Percentiles rank a stretch among this genome's conserved stretches.
Evolutionary conservation across 2,888 invertebrate genomes (phyloP).

Genomic region (Odontomyia ornata): DNA sequence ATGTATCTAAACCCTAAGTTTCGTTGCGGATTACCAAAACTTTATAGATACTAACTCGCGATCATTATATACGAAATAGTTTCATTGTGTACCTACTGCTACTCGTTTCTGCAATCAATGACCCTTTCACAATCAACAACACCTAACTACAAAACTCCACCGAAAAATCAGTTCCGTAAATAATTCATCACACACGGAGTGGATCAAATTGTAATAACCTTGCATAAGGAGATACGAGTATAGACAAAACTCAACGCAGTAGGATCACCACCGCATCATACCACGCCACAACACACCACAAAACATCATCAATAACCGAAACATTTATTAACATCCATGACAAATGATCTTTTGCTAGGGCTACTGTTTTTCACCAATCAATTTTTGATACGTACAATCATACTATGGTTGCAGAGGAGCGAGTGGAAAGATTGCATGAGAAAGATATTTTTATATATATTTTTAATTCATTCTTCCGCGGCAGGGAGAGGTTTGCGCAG

Average conservation of each 20-base stretch:
- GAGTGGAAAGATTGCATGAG: too few relatives aligned
- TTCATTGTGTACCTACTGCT: too few relatives aligned
- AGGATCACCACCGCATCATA: too few relatives aligned
- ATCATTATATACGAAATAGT: too few relatives aligned
- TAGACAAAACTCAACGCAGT: too few relatives aligned
- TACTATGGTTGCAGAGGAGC: not conserved
- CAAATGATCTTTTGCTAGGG: conserved; percentile 50
- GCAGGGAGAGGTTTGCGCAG: not conserved
- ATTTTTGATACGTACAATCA: not conserved
- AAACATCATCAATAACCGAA: conserved; percentile 43
- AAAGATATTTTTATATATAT: too few relatives aligned
- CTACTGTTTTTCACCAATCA: conserved; percentile 50
- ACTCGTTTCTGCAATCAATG: too few relatives aligned
- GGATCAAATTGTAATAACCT: conserved; percentile 40
- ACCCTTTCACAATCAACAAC: conserved; percentile 22
- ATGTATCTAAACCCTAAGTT: too few relatives aligned
- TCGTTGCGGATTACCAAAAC: too few relatives aligned
- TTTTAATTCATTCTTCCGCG: not conserved
- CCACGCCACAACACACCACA: not conserved
- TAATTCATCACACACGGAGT: conserved; percentile 43
- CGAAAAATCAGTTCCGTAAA: conserved; percentile 48
- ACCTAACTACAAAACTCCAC: conserved; percentile 42
- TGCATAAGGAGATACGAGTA: conserved; percentile 9
- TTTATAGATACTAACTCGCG: too few relatives aligned
- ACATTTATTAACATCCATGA: conserved; percentile 49